Base-by-base conservation (phyloP, 2,888 invertebrate species). In the Conchocele bisecta region DNA sequence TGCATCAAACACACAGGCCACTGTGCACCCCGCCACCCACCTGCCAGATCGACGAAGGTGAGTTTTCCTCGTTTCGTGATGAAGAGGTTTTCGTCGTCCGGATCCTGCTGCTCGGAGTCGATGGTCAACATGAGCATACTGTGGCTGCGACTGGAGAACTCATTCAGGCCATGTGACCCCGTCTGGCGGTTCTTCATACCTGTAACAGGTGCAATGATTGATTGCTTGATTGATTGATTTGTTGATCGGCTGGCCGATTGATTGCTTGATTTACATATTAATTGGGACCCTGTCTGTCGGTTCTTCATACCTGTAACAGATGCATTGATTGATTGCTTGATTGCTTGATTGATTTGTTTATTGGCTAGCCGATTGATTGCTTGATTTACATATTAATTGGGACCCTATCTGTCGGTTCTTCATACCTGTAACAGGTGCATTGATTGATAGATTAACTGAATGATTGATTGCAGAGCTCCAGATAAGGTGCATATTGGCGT, bases 1-100 rank as follows among this genome's bases (percentile, higher is more conserved):
- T n/a, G n/a, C n/a, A n/a, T n/a, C n/a, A n/a, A n/a, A n/a, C n/a
- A n/a, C n/a, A n/a, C n/a, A 33, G 33, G 37, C 37, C 29, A 17
- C 31, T 33, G 3, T 3, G 11, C 35, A n/a, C 9, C 26, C 53
- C 17, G n/a, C 37, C 22, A 46, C 75, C 58, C 64, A 90, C 98
- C 98, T 0, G 98, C 98, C 69, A 98, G 92, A 91, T 98, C 98
- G 7, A 98, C 98, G 90, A 98, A 97, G 92, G 97, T 97, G 61
- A 98, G 95, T 92, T 98, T 98, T 28, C 98, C 98, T 86, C 97
- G 96, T 82, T 96, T 95, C 35, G 97, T 96, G 83, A 97, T 94
- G 83, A 96, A 96, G 46, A 97, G 95, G 46, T 95, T 95, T 74
- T 90, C 88, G 66, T 92, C 91, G 7, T 91, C 91, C 0, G 89